Evolutionary conservation across 23 tunicate genomes (phyloP), one percentile per base, ranked within the genome.

Genomic region (Botrylloides violaceus): DNA sequence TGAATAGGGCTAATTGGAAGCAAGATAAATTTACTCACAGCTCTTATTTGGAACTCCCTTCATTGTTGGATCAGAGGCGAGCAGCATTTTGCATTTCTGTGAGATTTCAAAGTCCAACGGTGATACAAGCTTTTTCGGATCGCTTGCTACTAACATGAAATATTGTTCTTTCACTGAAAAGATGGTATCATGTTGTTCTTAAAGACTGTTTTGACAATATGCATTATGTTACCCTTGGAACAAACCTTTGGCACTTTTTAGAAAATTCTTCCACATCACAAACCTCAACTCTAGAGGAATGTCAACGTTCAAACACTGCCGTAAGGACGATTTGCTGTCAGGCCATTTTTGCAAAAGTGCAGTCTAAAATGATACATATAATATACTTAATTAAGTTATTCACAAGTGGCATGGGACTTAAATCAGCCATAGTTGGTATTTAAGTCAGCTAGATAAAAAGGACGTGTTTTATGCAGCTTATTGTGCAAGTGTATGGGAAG

Each of bases 91-190:
- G 65, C 86, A 80, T 58, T 87, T 87, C 57, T 87, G 86, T 4
- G 95, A 77, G 5, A 87, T 87, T 56, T 87, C 95, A 29, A 79
- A 76, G 60, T 87, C 95, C n/a, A 50, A 70, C 30, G 70, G 37
- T 7, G 95, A 87, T 4, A 80, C 82, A 0, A 87, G 76, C 36
- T 53, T 53, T 70, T 87, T 80, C 26, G 85, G 86, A 1, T 75
- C 37, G 2, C 47, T 65, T 50, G 63, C 49, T 3, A 76, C 95
- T 20, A 76, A 25, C 2, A 68, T 59, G 32, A 55, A 27, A 64
- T 87, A 87, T 4, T 76, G 70, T 15, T 76, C 61, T 63, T 58
- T 61, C 20, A 71, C 74, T 68, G 1, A 68, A 60, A 23, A 23
- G n/a, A 15, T 23, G 65, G n/a, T 20, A 23, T 23, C n/a, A n/a